Base-by-base conservation (phyloP, 1,140 invertebrate genomes). In the Danaus plexippus region DNA sequence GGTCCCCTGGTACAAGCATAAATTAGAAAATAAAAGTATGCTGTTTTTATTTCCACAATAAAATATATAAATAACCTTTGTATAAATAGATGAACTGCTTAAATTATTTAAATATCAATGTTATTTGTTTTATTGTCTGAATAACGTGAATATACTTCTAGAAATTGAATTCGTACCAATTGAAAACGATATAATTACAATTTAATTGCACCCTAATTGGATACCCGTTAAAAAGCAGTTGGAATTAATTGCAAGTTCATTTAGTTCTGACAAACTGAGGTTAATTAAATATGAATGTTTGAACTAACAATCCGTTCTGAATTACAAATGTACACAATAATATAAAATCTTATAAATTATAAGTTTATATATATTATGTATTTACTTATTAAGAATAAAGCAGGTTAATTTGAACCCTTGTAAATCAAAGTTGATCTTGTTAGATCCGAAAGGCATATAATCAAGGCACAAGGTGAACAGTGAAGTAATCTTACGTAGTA, bases 401-500 rank as follows among this genome's bases (percentile, higher is more conserved):
- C 47, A 15, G 12, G 47, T 47, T 47, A 18, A 47, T 47, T 47
- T 18, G 5, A 47, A 47, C 9, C 47, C n/a, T 32, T 32, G 22
- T 32, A 32, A 32, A 32, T 32, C 22, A 32, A 53, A 59, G 45
- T 62, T 55, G 52, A 61, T 61, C 11, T 52, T 42, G 9, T 42
- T 42, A 43, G 43, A 52, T 42, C 7, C 40, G 43, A 10, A 10
- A 43, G 41, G 40, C 56, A 63, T 63, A 59, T 59, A 63, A 64
- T 60, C 57, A 60, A 60, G 45, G 9, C 53, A 43, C 50, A 46
- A 53, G 62, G 57, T 50, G 48, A 44, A 43, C 53, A 49, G 56
- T 46, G 46, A 53, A 56, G 57, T 60, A 64, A 60, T 56, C 56
- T 55, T 46, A 57, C 52, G 32, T 64, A 51, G 59, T 59, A 63